These are phyloP conservation scores for Eleutherodactylus coqui DNA, from an alignment of 2,797 vertebrate species.

Conservation along the genomic window DNA sequence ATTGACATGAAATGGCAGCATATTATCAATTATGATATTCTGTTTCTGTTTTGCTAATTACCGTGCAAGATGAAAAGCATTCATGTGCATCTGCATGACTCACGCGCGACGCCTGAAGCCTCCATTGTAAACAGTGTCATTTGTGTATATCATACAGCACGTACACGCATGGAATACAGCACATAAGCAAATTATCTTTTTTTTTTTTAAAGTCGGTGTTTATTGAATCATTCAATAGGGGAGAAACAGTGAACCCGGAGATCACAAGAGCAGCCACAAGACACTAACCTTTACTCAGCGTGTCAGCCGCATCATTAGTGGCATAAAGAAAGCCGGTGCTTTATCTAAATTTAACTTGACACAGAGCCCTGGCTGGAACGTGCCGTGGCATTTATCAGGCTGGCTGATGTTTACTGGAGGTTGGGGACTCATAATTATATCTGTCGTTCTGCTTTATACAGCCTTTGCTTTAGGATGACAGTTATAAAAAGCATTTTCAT, in stretches of 20 bases:
- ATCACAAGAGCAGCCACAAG: conserved; percentile 61
- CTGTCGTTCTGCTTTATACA: conserved; percentile 66
- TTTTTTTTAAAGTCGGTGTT: too few species aligned
- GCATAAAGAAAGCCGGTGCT: conserved; percentile 67
- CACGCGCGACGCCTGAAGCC: conserved; percentile 26
- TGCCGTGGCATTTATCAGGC: conserved; percentile 69
- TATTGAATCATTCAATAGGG: conserved; percentile 14
- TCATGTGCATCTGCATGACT: conserved; percentile 48
- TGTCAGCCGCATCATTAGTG: conserved; percentile 55
- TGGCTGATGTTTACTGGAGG: conserved; percentile 66
- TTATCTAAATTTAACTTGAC: conserved; percentile 68
- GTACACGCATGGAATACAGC: neutral
- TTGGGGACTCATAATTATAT: conserved; percentile 69
- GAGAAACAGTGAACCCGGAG: conserved; percentile 33
- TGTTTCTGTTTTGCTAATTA: conserved; percentile 37
- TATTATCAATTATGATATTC: conserved; percentile 31
- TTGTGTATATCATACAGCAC: conserved; percentile 24
- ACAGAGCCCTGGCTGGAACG: conserved; percentile 66
- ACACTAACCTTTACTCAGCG: conserved; percentile 66
- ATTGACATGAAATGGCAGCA: conserved; percentile 26
- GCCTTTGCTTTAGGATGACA: conserved; percentile 67
- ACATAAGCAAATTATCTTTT: conserved; percentile 2
- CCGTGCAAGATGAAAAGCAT: conserved; percentile 33
- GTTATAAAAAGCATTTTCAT: conserved; percentile 70
- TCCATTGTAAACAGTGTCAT: conserved; percentile 37